A percentile compares a stretch with the other conserved stretches of the same genome.
phyloP scores from a whole-genome alignment of 2,797 vertebrate genomes.

The Spea hammondii region DNA sequence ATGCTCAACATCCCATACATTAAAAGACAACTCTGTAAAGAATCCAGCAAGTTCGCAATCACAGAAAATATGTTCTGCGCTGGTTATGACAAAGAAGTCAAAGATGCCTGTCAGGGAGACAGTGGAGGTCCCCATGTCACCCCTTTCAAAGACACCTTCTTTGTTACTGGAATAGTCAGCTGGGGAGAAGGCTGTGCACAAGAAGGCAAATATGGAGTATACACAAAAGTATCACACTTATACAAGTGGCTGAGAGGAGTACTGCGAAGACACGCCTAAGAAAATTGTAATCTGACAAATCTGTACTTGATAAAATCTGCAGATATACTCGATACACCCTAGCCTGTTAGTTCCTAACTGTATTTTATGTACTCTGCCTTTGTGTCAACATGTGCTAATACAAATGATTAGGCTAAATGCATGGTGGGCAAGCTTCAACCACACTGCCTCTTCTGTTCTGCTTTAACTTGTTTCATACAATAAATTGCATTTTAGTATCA shows the following conservation, averaged over 20 bases:
- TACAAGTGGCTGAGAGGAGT: slow-evolving; percentile 73
- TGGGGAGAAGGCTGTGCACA: slow-evolving; percentile 94
- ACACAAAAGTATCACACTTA: slow-evolving; percentile 87
- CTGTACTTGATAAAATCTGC: not conserved
- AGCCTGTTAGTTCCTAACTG: not conserved
- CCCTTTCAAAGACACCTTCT: slow-evolving; percentile 74
- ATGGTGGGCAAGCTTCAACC: no score
- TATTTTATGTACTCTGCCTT: not conserved
- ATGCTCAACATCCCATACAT: slow-evolving; percentile 80
- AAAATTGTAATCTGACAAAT: not conserved
- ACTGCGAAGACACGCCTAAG: slow-evolving; percentile 50
- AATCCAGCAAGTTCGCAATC: slow-evolving; percentile 77
- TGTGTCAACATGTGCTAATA: no score
- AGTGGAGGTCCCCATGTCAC: slow-evolving; percentile 93
- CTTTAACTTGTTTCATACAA: no score
- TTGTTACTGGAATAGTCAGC: slow-evolving; percentile 87
- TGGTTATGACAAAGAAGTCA: slow-evolving; percentile 72
- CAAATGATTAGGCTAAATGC: no score
- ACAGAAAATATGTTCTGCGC: slow-evolving; percentile 90
- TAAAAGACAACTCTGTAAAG: slow-evolving; percentile 74
- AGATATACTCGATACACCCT: not conserved
- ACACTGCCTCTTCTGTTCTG: no score
- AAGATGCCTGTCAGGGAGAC: slow-evolving; percentile 91
- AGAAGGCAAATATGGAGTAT: slow-evolving; percentile 86
- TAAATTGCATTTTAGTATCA: no score